A percentile compares a stretch with the other conserved stretches of the same genome.
Evolutionary conservation across 92 coral and sea anemone species (phyloP).

Genomic region (Porites rus): DNA sequence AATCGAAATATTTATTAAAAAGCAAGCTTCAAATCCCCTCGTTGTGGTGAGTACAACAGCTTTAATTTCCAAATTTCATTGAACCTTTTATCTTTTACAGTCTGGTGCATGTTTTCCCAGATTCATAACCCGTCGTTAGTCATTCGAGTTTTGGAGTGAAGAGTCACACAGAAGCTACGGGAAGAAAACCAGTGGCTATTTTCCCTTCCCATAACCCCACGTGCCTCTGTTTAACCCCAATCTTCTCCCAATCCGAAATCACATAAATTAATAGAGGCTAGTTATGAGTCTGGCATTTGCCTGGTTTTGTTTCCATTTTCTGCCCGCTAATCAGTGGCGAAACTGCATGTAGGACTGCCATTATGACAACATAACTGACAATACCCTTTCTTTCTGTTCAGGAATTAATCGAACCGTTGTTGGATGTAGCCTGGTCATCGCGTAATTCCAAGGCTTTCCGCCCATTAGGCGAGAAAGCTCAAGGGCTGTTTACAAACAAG

Average conservation of each 20-base stretch:
- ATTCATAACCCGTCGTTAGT: too few species aligned
- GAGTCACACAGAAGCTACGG: too few species aligned
- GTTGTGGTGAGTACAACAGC: constrained; percentile 70
- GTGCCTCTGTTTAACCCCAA: too few species aligned
- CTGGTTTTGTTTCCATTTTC: too few species aligned
- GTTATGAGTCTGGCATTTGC: too few species aligned
- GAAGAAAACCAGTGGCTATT: too few species aligned
- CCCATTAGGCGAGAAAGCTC: constrained; percentile 89
- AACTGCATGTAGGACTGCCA: neutral
- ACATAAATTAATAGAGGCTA: too few species aligned
- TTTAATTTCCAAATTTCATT: neutral
- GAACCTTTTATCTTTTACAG: too few species aligned
- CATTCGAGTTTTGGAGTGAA: too few species aligned
- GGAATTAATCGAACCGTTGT: constrained; percentile 87
- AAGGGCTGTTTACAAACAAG: constrained; percentile 85
- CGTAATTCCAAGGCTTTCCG: constrained; percentile 79
- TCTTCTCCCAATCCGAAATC: too few species aligned
- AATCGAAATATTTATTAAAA: constrained; percentile 91
- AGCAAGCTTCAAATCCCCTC: constrained; percentile 81
- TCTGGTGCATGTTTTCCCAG: neutral
- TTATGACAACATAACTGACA: neutral
- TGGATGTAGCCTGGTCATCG: constrained; percentile 80
- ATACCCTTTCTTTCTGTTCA: constrained; percentile 16
- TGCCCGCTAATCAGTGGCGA: too few species aligned
- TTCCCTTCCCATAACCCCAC: too few species aligned